Percentiles rank a stretch among this genome's conserved stretches.
Conservation (phyloP, 2,113 vertebrate species). For the Actenoides lindsayi region DNA sequence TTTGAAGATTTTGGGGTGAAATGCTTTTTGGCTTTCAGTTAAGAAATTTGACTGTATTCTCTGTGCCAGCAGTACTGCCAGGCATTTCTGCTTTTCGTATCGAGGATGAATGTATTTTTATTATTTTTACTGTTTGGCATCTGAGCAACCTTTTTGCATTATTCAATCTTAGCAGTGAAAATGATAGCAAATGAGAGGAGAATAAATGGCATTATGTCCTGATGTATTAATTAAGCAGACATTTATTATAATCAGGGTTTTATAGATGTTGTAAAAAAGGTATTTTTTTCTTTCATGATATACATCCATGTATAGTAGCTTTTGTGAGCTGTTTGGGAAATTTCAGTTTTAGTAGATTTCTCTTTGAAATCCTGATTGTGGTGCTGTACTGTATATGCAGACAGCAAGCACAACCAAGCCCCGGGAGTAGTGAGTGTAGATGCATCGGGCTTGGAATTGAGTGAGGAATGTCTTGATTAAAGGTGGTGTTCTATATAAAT, state of each 20-base stretch:
- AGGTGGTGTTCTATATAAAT: not conserved
- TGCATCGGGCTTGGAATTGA: not conserved
- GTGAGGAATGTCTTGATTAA: not conserved
- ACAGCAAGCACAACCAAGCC: not conserved
- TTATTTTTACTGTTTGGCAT: conserved; percentile 78
- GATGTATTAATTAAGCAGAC: conserved; percentile 83
- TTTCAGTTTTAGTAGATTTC: not conserved
- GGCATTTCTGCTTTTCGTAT: conserved; percentile 63
- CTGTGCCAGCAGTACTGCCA: conserved; percentile 43
- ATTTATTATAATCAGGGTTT: conserved; percentile 81
- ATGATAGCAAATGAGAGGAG: conserved; percentile 77
- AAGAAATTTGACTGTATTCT: conserved; percentile 47
- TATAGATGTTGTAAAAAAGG: conserved; percentile 79
- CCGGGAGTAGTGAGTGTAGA: not conserved
- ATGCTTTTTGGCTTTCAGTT: not conserved
- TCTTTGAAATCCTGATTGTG: not conserved
- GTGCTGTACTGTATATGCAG: not conserved
- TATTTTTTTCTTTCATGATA: conserved; percentile 62
- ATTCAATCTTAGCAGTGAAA: conserved; percentile 77
- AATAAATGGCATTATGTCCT: conserved; percentile 79
- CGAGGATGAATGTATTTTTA: conserved; percentile 76
- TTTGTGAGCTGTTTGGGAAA: conserved; percentile 23
- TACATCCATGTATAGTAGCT: conserved; percentile 36
- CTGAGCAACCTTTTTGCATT: conserved; percentile 79
- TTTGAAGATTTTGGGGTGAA: conserved; percentile 40